A percentile compares a stretch with the other conserved stretches of the same genome.
phyloP scores from a whole-genome alignment of 2,888 invertebrate genomes.

The Automeris io region DNA sequence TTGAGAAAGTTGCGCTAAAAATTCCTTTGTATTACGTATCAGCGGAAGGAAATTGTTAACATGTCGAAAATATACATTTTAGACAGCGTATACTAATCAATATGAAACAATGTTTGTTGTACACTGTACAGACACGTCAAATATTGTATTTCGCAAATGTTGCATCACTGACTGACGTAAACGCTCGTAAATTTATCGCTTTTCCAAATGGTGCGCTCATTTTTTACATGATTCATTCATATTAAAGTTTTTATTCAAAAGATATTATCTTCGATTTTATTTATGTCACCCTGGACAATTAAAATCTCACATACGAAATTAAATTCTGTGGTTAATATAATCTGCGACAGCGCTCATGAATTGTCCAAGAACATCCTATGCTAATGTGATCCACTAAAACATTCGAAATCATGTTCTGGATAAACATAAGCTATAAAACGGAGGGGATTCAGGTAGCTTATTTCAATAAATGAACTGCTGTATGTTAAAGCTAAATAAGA shows the following conservation, averaged over 20 bases:
- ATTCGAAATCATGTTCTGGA: no score
- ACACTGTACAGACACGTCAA: constrained; percentile 35
- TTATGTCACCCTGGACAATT: not conserved
- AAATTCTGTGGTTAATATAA: no score
- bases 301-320: no score
- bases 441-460: no score
- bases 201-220: constrained; percentile 5
- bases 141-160: constrained; percentile 38
- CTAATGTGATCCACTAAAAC: no score
- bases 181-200: constrained; percentile 5
- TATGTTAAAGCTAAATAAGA: no score
- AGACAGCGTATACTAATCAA: constrained; percentile 53
- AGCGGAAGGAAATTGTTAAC: constrained; percentile 39
- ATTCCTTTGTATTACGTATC: constrained; percentile 22
- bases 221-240: constrained; percentile 9
- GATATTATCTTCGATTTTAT: not conserved
- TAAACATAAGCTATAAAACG: no score
- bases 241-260: constrained; percentile 1
- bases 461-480: no score
- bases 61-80: constrained; percentile 36
- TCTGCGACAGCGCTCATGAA: no score
- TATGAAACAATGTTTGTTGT: constrained; percentile 41
- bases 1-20: constrained; percentile 36
- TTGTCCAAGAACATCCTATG: no score
- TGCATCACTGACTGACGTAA: constrained; percentile 43